A percentile compares a stretch with the other conserved stretches of the same genome.
phyloP scores from a whole-genome alignment of 2,797 vertebrate species.

The Peromyscus attwateri region DNA sequence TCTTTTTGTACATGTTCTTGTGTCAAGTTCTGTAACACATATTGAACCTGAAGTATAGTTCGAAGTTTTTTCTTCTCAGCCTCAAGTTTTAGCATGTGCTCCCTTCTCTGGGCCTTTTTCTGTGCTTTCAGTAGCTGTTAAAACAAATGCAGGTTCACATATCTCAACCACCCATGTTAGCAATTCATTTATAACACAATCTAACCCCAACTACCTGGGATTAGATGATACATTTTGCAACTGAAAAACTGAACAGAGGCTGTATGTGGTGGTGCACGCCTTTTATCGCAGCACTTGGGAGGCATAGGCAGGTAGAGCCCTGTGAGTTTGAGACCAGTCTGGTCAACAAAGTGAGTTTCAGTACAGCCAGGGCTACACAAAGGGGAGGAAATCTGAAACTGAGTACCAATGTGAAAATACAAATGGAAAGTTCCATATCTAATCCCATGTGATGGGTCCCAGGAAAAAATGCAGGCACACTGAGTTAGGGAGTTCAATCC shows the following conservation, averaged over 20 bases:
- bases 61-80: slow-evolving; percentile 92
- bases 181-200: background rate
- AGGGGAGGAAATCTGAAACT: background rate
- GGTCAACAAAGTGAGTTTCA: background rate
- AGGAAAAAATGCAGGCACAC: background rate
- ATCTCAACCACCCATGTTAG: background rate
- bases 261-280: background rate
- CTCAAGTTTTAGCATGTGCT: slow-evolving; percentile 91
- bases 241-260: background rate
- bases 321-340: background rate
- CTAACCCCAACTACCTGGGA: background rate
- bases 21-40: slow-evolving; percentile 93
- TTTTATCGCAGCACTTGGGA: background rate
- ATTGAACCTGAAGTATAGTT: slow-evolving; percentile 94
- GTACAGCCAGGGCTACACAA: background rate
- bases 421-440: background rate
- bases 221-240: slow-evolving; percentile 17
- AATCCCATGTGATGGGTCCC: background rate
- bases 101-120: slow-evolving; percentile 91
- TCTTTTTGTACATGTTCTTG: slow-evolving; percentile 93
- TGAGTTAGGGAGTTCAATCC: too few species aligned
- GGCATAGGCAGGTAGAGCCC: background rate
- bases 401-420: background rate
- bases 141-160: slow-evolving; percentile 61
- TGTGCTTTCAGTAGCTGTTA: slow-evolving; percentile 94